Conservation (phyloP, 2,113 vertebrate species). For the Gymnarchus niloticus region DNA sequence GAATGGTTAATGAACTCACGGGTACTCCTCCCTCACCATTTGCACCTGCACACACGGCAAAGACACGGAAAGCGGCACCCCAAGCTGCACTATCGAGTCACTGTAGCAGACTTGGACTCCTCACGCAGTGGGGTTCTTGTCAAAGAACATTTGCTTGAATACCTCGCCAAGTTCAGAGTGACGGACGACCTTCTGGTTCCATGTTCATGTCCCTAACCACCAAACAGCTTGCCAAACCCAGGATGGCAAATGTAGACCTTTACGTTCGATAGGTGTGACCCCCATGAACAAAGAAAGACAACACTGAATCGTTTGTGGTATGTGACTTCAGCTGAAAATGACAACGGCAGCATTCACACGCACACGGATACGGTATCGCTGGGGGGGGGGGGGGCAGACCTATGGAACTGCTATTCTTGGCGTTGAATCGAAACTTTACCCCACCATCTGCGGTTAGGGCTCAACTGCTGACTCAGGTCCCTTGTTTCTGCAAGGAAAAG, state of each 20-base stretch:
- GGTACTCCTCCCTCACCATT: not conserved
- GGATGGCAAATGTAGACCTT: not conserved
- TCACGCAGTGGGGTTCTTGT: not conserved
- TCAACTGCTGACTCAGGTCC: constrained; percentile 1
- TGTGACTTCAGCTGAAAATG: not conserved
- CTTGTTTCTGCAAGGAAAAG: not conserved
- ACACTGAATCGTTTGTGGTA: not conserved
- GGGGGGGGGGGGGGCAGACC: not conserved
- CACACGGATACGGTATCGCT: not conserved
- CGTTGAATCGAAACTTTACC: not conserved
- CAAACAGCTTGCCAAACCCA: not conserved
- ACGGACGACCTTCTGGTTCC: not conserved
- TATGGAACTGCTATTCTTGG: not conserved
- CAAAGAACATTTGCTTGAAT: not conserved
- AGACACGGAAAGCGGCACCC: not conserved
- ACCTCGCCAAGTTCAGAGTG: not conserved
- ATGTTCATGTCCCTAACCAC: not conserved
- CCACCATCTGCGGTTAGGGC: not conserved
- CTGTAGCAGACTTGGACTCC: not conserved
- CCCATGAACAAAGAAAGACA: not conserved
- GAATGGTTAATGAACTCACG: not conserved
- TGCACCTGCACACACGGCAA: not conserved
- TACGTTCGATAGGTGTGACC: not conserved
- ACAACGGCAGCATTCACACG: not conserved
- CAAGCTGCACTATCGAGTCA: not conserved